Base-by-base conservation (phyloP, 1,140 invertebrate species). In the Mamestra configurata region DNA sequence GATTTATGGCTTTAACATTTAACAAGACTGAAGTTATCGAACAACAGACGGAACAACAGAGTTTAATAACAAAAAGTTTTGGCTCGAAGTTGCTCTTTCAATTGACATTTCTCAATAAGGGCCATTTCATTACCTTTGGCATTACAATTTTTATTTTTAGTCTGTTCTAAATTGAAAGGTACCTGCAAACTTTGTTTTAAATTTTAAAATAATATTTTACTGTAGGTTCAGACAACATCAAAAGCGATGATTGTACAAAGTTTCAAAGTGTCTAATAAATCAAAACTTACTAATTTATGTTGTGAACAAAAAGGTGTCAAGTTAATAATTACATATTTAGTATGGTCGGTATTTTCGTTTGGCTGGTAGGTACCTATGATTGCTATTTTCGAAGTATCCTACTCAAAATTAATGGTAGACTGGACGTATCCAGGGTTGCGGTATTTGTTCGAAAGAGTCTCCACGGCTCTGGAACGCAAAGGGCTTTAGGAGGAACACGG, bases 51-150 rank as follows among this genome's bases (percentile, higher is more conserved):
- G 55, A 85, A 81, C 79, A 85, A 83, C 82, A 80, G 77, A 75
- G 76, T 80, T 80, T 84, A 86, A 86, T 83, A 85, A 86, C 83
- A 83, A 87, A 87, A 85, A 86, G 73, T 82, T 85, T 80, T 43
- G 4, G 20, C 20, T 31, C 15, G 8, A 76, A 75, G 35, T 75
- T 59, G 22, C 24, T 61, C 37, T 82, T 83, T 83, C 80, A 79
- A 83, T 83, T 83, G 73, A 82, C 79, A 80, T 82, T 85, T 82
- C 71, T 66, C 55, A 82, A 78, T 77, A 46, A 53, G 46, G 49
- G 53, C 77, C 81, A 71, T 84, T 86, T 79, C 57, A 80, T 84
- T 83, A 76, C 57, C 57, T 64, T 76, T 49, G 55, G 10, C 11
- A 35, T 61, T 46, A 46, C 15, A 35, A 64, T 64, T 61, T 64